Percentiles rank a stretch among this genome's conserved stretches.
These are phyloP conservation scores for Bembecia ichneumoniformis DNA, from an alignment of 2,888 invertebrate genomes.

Conservation along the genomic window DNA sequence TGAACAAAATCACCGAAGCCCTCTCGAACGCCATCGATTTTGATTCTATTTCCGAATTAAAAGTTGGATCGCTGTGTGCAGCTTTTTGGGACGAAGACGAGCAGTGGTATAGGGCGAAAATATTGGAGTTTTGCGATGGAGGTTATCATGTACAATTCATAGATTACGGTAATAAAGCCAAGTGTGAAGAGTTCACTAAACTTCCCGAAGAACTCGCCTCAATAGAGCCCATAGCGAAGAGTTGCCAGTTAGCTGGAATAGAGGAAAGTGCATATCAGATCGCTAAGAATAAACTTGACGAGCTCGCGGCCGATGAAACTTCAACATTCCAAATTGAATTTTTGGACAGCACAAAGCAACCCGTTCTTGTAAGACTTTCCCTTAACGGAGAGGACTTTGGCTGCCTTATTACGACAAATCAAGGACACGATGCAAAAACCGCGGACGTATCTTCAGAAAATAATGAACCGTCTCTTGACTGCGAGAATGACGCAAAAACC, in stretches of 20 bases:
- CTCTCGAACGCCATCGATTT: conserved; percentile 68
- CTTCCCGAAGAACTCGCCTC: conserved; percentile 73
- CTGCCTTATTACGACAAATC: conserved; percentile 5
- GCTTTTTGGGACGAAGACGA: conserved; percentile 77
- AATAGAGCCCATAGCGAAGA: conserved; percentile 74
- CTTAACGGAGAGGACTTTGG: conserved; percentile 63
- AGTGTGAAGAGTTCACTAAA: conserved; percentile 70
- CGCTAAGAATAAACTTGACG: conserved; percentile 44
- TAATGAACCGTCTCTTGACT: too few species aligned
- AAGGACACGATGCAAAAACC: background rate
- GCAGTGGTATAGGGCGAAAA: conserved; percentile 77
- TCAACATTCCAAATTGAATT: conserved; percentile 73
- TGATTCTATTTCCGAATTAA: conserved; percentile 59
- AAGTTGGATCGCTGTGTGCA: conserved; percentile 75
- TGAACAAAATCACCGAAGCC: conserved; percentile 75
- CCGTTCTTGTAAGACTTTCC: conserved; percentile 72
- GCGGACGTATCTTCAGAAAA: too few species aligned
- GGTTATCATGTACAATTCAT: conserved; percentile 75
- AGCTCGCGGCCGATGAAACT: conserved; percentile 36
- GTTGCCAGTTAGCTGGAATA: conserved; percentile 71
- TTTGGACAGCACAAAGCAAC: conserved; percentile 71
- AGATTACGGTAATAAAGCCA: conserved; percentile 79
- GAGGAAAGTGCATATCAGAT: conserved; percentile 49
- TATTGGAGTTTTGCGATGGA: conserved; percentile 71
- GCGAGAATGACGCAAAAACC: conserved; percentile 5